Evolutionary conservation across 2,888 invertebrate genomes (phyloP).

Genomic region (Piscicola geometra): DNA sequence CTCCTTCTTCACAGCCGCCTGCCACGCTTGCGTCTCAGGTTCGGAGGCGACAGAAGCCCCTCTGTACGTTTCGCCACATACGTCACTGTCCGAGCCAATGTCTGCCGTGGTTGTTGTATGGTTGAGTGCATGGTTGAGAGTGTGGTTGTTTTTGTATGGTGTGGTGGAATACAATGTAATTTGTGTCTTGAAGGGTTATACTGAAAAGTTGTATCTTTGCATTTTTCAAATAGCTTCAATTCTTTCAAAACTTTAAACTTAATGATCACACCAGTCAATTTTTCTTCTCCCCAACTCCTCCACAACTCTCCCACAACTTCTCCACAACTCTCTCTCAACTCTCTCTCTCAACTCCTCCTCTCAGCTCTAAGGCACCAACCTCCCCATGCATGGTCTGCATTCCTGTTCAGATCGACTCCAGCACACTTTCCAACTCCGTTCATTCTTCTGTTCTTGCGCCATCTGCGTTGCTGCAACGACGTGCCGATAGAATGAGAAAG

Average conservation of each 20-base stretch:
- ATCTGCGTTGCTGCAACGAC: background rate
- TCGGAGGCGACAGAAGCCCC: background rate
- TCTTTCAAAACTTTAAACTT: background rate
- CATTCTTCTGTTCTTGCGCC: background rate
- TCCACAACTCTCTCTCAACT: no score
- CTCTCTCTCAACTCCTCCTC: no score
- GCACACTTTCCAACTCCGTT: background rate
- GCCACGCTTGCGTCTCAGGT: background rate
- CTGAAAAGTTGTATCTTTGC: background rate
- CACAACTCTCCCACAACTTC: no score
- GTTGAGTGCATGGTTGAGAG: no score
- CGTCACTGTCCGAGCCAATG: background rate
- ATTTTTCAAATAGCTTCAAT: background rate
- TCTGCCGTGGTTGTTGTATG: background rate
- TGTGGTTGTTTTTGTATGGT: background rate
- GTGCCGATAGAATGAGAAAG: no score
- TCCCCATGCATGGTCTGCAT: background rate
- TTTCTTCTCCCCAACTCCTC: no score
- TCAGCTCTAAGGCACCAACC: background rate
- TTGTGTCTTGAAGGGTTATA: background rate
- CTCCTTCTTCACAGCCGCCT: background rate
- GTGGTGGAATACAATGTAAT: background rate
- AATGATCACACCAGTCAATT: no score
- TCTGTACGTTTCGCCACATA: background rate
- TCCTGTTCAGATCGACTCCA: background rate